Percentiles rank a stretch among this genome's conserved stretches.
Evolutionary conservation across 2,888 invertebrate species (phyloP).

Genomic region (Cynaeus angustus): DNA sequence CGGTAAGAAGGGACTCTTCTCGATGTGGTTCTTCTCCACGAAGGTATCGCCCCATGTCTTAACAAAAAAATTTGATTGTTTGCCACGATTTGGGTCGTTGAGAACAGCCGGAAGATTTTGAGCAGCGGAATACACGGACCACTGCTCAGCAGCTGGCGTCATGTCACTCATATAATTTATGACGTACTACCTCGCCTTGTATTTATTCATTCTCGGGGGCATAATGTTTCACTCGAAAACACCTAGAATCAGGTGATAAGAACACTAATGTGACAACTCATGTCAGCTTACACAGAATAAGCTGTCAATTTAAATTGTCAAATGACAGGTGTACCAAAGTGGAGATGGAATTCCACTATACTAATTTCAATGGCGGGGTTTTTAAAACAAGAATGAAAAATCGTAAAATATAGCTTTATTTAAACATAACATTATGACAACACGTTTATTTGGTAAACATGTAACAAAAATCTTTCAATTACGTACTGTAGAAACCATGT

Average conservation of each 20-base stretch:
- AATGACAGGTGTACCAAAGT: neutral
- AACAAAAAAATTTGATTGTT: constrained; percentile 94
- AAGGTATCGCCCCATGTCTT: constrained; percentile 98
- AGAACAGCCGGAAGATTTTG: constrained; percentile 97
- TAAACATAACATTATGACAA: neutral
- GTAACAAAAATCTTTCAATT: constrained; percentile 3
- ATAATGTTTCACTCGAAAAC: constrained; percentile 38
- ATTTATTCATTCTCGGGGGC: constrained; percentile 52
- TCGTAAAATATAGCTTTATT: neutral
- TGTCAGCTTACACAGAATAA: constrained; percentile 25
- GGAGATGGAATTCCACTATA: neutral
- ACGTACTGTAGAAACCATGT: constrained; percentile 62
- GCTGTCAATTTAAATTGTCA: constrained; percentile 35
- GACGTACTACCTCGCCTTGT: constrained; percentile 55
- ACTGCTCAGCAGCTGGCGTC: constrained; percentile 72
- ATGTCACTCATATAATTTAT: constrained; percentile 47
- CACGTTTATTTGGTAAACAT: neutral
- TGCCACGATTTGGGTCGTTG: constrained; percentile 95
- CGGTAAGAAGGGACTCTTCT: constrained; percentile 86
- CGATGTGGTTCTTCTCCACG: constrained; percentile 86
- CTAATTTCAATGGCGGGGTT: neutral
- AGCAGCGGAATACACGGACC: constrained; percentile 92
- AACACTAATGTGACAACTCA: constrained; percentile 47
- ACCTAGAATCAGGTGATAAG: constrained; percentile 53
- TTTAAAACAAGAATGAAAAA: neutral